Evolutionary conservation across 2,888 invertebrate species (phyloP), one percentile per base, ranked within the genome.

Genomic region (Biston betularia): DNA sequence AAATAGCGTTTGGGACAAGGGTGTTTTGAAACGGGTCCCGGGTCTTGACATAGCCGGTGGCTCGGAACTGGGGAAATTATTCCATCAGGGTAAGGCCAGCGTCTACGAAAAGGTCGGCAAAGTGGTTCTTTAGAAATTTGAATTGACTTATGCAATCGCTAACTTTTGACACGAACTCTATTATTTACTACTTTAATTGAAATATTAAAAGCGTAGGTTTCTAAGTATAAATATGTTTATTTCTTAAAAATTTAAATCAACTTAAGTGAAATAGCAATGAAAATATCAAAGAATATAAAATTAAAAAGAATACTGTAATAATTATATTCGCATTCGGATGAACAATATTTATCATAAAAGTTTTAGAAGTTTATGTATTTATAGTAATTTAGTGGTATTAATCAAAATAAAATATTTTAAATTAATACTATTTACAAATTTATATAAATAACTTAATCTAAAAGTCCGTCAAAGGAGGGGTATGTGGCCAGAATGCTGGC

Each of bases 21-120:
- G 60, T 56, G 64, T 60, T 68, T 77, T 73, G 74, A 79, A 75
- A 75, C 72, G 75, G 77, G 79, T 79, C 77, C 72, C 70, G 71
- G 69, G 69, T 71, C 72, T 65, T 75, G 77, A 78, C 74, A 72
- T 70, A 70, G 71, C 68, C 69, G 65, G 70, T 70, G 73, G 72
- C 62, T 69, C 49, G 73, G 70, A 74, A 75, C 69, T 65, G 68
- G 59, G 73, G 69, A 75, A 78, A 79, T 79, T 75, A 72, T 73
- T 74, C 76, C 78, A 71, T 76, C 68, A 75, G 63, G 72, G 65
- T 54, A 33, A 35, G 42, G 52, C 58, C 40, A 49, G 58, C 57
- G 38, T 35, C 35, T 38, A 48, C 46, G 57, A 46, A 46, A 57
- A 46, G 57, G 57, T 48, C 52, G 56, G 59, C 65, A 72, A 71